Percentiles rank a stretch among this genome's conserved stretches.
Conservation (phyloP, 2,888 invertebrate species). For the Homarus gammarus region DNA sequence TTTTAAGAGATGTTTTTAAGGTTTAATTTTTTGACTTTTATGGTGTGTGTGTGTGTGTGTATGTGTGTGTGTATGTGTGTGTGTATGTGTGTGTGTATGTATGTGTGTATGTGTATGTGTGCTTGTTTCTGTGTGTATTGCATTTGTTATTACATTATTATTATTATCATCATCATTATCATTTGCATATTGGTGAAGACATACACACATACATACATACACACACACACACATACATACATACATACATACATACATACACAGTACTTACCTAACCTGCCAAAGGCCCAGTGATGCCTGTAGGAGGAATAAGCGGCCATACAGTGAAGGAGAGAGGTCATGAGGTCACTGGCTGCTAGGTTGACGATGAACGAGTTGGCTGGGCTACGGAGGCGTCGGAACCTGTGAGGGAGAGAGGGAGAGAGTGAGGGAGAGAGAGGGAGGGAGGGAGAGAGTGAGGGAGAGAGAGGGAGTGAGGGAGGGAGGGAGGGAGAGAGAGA, state of each 20-base stretch:
- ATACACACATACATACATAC: background rate
- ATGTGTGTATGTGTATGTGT: background rate
- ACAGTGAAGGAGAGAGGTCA: constrained; percentile 78
- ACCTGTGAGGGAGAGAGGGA: constrained; percentile 76
- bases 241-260: constrained; percentile 21
- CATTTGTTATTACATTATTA: background rate
- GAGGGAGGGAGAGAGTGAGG: background rate
- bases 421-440: background rate
- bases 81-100: background rate
- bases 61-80: constrained; percentile 3
- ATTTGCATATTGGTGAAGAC: background rate
- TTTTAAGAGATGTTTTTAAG: no score
- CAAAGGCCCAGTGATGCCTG: constrained; percentile 80
- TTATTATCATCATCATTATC: background rate
- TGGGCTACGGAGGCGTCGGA: constrained; percentile 78
- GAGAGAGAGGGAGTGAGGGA: background rate
- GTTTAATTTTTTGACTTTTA: no score
- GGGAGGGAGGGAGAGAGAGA: background rate
- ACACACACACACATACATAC: background rate
- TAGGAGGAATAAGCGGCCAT: constrained; percentile 79
- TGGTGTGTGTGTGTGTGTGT: background rate
- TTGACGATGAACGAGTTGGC: constrained; percentile 79
- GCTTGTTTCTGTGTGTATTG: no score
- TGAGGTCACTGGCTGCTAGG: constrained; percentile 79
- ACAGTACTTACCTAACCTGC: constrained; percentile 78